Evolutionary conservation across 2,888 invertebrate genomes (phyloP).

Genomic region (Allolobophora icterica): DNA sequence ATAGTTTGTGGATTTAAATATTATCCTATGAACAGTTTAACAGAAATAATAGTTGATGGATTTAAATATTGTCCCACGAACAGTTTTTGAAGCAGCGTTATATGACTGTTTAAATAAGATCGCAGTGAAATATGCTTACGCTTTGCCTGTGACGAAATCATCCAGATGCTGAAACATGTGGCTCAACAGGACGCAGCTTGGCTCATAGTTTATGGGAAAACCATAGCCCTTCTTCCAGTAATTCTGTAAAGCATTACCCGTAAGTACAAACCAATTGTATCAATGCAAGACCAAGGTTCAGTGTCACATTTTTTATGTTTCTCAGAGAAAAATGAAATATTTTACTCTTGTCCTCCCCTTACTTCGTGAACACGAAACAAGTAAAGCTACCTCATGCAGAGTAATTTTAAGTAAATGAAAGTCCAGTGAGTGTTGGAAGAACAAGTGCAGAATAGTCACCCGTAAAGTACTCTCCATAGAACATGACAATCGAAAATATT

Average conservation of each 20-base stretch:
- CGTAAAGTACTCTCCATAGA: too few relatives aligned
- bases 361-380: neutral
- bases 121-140: slow-evolving; percentile 26
- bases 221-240: slow-evolving; percentile 66
- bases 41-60: too few relatives aligned
- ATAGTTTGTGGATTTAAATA: too few relatives aligned
- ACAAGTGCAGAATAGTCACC: too few relatives aligned
- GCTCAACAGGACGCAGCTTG: slow-evolving; percentile 64
- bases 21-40: too few relatives aligned
- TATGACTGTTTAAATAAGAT: neutral
- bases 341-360: neutral
- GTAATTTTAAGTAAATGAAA: too few relatives aligned
- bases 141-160: slow-evolving; percentile 43
- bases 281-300: neutral
- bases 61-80: too few relatives aligned
- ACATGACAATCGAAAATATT: too few relatives aligned
- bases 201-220: slow-evolving; percentile 49
- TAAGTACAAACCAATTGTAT: neutral
- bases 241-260: slow-evolving; percentile 56
- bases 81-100: neutral
- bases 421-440: too few relatives aligned
- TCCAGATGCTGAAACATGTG: slow-evolving; percentile 60
- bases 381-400: too few relatives aligned
- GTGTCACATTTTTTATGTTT: neutral
- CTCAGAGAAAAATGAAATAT: neutral